These are phyloP conservation scores for Acronicta aceris DNA, from an alignment of 2,888 invertebrate genomes.

Conservation along the genomic window DNA sequence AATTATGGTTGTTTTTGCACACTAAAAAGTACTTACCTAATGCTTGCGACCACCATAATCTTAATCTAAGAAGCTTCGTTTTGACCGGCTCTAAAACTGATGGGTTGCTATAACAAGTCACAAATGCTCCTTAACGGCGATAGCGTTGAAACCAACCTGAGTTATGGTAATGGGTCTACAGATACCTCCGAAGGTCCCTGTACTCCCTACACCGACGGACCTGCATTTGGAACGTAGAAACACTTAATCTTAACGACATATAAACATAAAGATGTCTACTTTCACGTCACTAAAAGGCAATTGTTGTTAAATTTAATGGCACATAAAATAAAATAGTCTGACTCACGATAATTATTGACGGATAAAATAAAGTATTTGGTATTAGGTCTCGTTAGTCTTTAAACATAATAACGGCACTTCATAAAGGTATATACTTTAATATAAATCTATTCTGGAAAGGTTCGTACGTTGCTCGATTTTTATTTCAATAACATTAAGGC, in stretches of 20 bases:
- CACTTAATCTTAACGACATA: constrained; percentile 81
- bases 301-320: constrained; percentile 87
- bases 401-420: constrained; percentile 14
- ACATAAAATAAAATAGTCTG: constrained; percentile 81
- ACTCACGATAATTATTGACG: constrained; percentile 76
- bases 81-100: constrained; percentile 40
- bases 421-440: no score
- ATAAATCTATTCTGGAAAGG: no score
- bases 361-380: constrained; percentile 57
- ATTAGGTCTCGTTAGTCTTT: constrained; percentile 39
- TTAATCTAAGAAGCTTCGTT: constrained; percentile 41
- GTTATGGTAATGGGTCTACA: constrained; percentile 74
- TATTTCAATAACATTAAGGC: no score
- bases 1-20: constrained; percentile 6
- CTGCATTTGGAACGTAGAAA: constrained; percentile 63
- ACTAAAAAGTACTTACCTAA: constrained; percentile 8
- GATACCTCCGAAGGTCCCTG: constrained; percentile 52
- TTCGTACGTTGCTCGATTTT: no score
- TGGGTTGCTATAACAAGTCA: constrained; percentile 47
- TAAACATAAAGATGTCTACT: constrained; percentile 84
- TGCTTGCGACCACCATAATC: constrained; percentile 14
- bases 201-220: constrained; percentile 29
- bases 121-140: constrained; percentile 46
- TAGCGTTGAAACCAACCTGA: constrained; percentile 65
- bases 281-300: constrained; percentile 82